Percentiles rank a stretch among this genome's conserved stretches.
Evolutionary conservation across 2,888 invertebrate species (phyloP).

Genomic region (Metopia argyrocephala): DNA sequence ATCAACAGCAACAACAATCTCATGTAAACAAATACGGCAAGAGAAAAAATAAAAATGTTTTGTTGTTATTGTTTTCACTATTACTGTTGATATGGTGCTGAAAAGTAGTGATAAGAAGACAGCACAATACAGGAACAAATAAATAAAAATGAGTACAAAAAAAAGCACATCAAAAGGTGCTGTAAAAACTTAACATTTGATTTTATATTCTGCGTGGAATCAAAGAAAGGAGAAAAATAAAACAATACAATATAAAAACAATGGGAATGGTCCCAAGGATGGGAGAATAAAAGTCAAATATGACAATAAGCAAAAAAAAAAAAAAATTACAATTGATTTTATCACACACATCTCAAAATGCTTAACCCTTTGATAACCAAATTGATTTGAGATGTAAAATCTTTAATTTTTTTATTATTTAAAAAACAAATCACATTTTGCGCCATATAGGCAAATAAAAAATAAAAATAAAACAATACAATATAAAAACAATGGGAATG

Average conservation of each 20-base stretch:
- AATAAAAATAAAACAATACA: neutral
- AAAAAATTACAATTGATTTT: neutral
- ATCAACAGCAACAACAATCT: neutral
- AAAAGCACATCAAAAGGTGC: neutral
- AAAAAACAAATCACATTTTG: too few species aligned
- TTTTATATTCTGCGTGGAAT: neutral
- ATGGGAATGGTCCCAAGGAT: slow-evolving; percentile 1
- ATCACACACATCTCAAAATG: neutral
- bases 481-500: slow-evolving; percentile 11
- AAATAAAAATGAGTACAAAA: neutral
- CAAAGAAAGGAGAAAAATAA: neutral
- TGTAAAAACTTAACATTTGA: neutral
- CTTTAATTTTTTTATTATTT: too few species aligned
- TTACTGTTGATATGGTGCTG: neutral
- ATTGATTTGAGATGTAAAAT: too few species aligned
- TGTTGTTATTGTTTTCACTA: neutral
- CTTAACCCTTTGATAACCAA: too few species aligned
- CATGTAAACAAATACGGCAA: neutral
- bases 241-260: neutral
- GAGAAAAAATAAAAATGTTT: neutral
- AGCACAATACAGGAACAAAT: neutral
- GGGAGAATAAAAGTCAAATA: neutral
- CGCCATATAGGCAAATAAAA: too few species aligned
- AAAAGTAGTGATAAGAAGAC: neutral
- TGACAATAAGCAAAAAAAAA: neutral